phyloP scores from a whole-genome alignment of 2,888 invertebrate species.

The Kuschelorhynchus macadamiae region DNA sequence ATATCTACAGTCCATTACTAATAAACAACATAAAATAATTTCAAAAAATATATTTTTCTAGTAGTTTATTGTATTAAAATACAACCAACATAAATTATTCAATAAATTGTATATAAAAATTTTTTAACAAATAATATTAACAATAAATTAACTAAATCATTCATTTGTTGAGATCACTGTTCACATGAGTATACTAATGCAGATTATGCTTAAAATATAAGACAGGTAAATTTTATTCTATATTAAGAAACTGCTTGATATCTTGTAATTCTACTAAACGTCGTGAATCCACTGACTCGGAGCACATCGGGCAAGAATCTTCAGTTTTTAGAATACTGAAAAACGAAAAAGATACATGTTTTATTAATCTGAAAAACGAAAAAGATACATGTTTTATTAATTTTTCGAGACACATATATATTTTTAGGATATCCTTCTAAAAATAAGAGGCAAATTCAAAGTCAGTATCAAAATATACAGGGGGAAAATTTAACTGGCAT shows the following conservation, averaged over 20 bases:
- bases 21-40: too few species aligned
- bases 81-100: not conserved
- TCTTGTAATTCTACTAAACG: slow-evolving; percentile 77
- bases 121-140: not conserved
- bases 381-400: too few species aligned
- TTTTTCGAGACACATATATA: too few species aligned
- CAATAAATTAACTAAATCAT: not conserved
- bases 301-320: slow-evolving; percentile 92
- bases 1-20: too few species aligned
- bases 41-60: too few species aligned
- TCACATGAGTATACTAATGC: not conserved
- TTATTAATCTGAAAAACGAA: slow-evolving; percentile 77
- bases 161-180: not conserved
- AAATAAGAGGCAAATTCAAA: too few species aligned
- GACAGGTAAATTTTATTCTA: slow-evolving; percentile 54
- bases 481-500: too few species aligned
- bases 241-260: slow-evolving; percentile 71
- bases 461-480: too few species aligned
- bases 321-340: slow-evolving; percentile 81
- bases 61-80: too few species aligned
- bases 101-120: not conserved
- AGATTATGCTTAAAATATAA: not conserved
- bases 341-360: too few species aligned
- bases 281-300: slow-evolving; percentile 78
- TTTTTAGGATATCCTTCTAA: too few species aligned